Evolutionary conservation across 2,797 vertebrate genomes (phyloP).

Genomic region (Lagocephalus sceleratus): DNA sequence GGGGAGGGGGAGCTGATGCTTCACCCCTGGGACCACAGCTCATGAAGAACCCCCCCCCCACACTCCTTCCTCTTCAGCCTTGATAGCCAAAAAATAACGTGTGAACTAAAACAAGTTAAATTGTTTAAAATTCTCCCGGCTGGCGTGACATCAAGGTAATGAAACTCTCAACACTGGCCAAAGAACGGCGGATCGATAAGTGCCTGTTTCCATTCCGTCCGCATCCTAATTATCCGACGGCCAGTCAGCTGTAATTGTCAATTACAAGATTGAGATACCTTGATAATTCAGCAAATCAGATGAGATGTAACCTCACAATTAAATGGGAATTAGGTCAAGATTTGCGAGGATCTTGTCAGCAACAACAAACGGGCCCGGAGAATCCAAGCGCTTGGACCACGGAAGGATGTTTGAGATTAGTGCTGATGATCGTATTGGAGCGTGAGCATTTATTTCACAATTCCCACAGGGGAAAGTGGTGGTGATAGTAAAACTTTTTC

Average conservation of each 20-base stretch:
- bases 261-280: slow-evolving; percentile 55
- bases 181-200: slow-evolving; percentile 54
- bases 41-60: no score
- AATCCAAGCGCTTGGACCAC: slow-evolving; percentile 15
- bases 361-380: slow-evolving; percentile 2
- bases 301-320: slow-evolving; percentile 39
- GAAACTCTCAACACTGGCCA: slow-evolving; percentile 12
- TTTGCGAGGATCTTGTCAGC: slow-evolving; percentile 33
- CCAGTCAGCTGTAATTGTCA: slow-evolving; percentile 61
- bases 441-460: no score
- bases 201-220: slow-evolving; percentile 57
- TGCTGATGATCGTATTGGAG: no score
- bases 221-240: slow-evolving; percentile 58
- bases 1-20: no score
- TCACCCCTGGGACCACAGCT: no score
- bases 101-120: no score
- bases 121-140: neutral
- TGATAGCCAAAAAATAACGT: no score
- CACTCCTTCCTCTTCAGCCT: no score
- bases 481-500: no score
- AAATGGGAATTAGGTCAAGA: slow-evolving; percentile 42
- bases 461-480: no score
- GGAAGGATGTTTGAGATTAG: slow-evolving; percentile 4
- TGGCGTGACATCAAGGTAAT: slow-evolving; percentile 3
- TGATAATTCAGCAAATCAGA: slow-evolving; percentile 55